Evolutionary conservation across 2,888 invertebrate genomes (phyloP), one percentile per base, ranked within the genome.

Genomic region (Coelopa pilipes): DNA sequence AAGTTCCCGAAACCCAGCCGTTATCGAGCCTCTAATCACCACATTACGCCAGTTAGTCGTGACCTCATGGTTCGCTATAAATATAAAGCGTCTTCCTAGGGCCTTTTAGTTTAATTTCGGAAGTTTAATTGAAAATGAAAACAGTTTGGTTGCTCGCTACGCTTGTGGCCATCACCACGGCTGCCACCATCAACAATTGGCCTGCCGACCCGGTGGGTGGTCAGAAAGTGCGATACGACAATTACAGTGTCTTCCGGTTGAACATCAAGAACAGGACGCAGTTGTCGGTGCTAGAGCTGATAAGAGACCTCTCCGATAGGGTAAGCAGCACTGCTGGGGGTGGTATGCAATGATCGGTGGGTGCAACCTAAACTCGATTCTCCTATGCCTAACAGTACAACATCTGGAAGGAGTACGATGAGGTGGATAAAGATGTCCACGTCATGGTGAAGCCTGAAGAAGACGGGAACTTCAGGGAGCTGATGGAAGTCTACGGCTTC

Each of bases 381-480:
- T 45, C 19, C 10, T 70, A 5, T 45, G 70, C 17, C 13, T 13
- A 66, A 46, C 45, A 86, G 85, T 84, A 81, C 60, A 81, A 83
- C 17, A 75, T 86, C 21, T 86, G 85, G 85, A 86, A 84, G 75
- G 80, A 84, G 2, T 84, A 84, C 21, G 78, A 86, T 45, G 85
- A 87, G 4, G 84, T 86, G 71, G 84, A 86, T 1, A 79, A 81
- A 69, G 87, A 89, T 10, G 89, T 85, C 19, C 81, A 90, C 66
- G 84, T 93, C 1, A 91, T 93, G 91, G 91, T 93, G 0, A 86
- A 89, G 13, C 92, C 93, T 0, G 85, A 88, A 10, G 86, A 89
- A 50, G 81, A 88, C 49, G 69, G 70, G 0, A 85, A 88, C 0
- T 90, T 92, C 78, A 81, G 87, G 68, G 79, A 86, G 53, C 81